Evolutionary conservation across 2,888 invertebrate genomes (phyloP).

Genomic region (Willowsia nigromaculata): DNA sequence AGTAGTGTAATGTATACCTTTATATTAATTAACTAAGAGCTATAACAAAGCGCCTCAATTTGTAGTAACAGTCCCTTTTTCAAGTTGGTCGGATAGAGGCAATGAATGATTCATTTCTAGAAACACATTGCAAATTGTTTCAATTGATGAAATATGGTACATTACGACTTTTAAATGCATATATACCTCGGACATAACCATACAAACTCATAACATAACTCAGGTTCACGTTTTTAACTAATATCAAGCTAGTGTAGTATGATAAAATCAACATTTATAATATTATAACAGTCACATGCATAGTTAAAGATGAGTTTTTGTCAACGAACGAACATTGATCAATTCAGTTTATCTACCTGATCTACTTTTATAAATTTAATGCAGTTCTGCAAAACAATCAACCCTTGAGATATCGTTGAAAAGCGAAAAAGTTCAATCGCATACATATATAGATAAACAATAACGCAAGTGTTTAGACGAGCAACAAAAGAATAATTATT

Average conservation of each 20-base stretch:
- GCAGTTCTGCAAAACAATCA: neutral
- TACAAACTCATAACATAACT: neutral
- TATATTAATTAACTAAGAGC: neutral
- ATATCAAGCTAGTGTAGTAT: neutral
- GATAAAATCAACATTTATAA: neutral
- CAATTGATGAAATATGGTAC: neutral
- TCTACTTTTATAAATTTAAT: neutral
- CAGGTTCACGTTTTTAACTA: neutral
- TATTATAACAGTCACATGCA: constrained; percentile 30
- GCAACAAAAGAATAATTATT: neutral
- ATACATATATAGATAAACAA: too few relatives aligned
- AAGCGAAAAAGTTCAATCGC: too few relatives aligned
- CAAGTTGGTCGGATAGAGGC: constrained; percentile 33
- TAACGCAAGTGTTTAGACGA: too few relatives aligned
- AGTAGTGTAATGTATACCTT: constrained; percentile 24
- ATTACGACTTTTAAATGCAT: neutral
- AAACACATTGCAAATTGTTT: neutral
- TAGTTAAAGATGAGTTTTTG: constrained; percentile 18
- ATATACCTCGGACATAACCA: neutral
- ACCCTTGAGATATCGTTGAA: too few relatives aligned
- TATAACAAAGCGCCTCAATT: constrained; percentile 21
- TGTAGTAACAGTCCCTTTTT: constrained; percentile 13
- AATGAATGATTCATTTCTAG: neutral
- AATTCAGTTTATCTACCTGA: neutral
- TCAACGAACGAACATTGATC: neutral